A percentile compares a stretch with the other conserved stretches of the same genome.
Conservation (phyloP, 2,888 invertebrate species). For the Apeira syringaria region DNA sequence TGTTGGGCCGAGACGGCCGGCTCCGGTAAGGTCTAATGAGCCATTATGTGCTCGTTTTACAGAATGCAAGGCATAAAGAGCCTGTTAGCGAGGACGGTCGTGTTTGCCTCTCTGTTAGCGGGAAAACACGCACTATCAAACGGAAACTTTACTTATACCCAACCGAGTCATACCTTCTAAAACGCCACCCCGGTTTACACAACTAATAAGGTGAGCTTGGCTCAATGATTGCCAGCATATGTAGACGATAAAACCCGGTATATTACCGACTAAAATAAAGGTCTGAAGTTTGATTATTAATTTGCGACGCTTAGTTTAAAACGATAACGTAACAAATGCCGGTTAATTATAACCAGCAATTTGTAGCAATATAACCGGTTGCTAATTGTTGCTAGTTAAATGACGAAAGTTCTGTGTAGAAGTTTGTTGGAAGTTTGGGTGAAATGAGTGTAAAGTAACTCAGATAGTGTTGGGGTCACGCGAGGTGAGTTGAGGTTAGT, state of each 20-base stretch:
- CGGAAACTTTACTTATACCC: constrained; percentile 20
- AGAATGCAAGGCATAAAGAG: constrained; percentile 42
- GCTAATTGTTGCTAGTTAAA: constrained; percentile 64
- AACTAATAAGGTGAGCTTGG: constrained; percentile 15
- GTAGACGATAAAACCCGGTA: constrained; percentile 17
- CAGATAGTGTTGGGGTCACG: constrained; percentile 62
- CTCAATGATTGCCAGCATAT: constrained; percentile 9
- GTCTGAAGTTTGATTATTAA: constrained; percentile 27
- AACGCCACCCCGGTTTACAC: constrained; percentile 9
- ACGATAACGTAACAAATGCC: constrained; percentile 27
- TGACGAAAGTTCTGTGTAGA: constrained; percentile 54
- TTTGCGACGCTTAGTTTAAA: constrained; percentile 13
- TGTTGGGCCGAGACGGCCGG: constrained; percentile 49
- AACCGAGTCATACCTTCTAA: constrained; percentile 10
- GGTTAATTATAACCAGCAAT: constrained; percentile 25
- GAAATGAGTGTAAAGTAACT: constrained; percentile 54
- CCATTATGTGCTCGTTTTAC: constrained; percentile 60
- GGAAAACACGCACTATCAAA: constrained; percentile 43
- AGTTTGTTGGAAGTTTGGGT: constrained; percentile 49
- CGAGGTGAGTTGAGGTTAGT: constrained; percentile 42
- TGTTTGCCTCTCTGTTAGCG: constrained; percentile 43
- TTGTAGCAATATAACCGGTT: constrained; percentile 28
- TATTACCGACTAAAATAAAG: constrained; percentile 17
- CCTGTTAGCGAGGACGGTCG: constrained; percentile 46
- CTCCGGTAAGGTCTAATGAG: constrained; percentile 72